Conservation (phyloP, 2,888 invertebrate species). For the Drosophila nr. medialis region DNA sequence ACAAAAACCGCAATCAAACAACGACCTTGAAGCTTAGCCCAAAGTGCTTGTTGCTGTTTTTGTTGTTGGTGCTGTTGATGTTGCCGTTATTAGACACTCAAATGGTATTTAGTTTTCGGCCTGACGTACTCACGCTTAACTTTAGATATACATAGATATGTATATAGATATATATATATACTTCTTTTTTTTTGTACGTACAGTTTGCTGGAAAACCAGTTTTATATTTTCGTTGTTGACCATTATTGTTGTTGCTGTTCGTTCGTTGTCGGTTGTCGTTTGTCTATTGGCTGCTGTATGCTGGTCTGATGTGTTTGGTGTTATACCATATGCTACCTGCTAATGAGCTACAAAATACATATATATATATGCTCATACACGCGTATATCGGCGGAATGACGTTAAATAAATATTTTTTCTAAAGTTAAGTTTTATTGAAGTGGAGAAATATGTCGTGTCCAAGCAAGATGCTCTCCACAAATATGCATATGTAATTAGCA, state of each 20-base stretch:
- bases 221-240: constrained; percentile 47
- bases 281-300: constrained; percentile 40
- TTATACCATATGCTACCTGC: constrained; percentile 81
- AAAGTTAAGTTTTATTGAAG: constrained; percentile 37
- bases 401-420: constrained; percentile 65
- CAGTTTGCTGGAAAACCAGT: constrained; percentile 47
- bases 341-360: constrained; percentile 70
- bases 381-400: constrained; percentile 20
- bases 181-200: constrained; percentile 18
- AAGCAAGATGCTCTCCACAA: constrained; percentile 38
- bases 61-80: constrained; percentile 25
- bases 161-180: not conserved
- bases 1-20: constrained; percentile 74
- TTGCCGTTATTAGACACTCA: constrained; percentile 69
- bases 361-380: not conserved
- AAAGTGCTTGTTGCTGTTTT: constrained; percentile 34
- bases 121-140: constrained; percentile 62
- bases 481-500: constrained; percentile 41
- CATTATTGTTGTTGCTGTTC: constrained; percentile 25
- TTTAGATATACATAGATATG: constrained; percentile 14
- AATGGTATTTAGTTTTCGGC: constrained; percentile 66
- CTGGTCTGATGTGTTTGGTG: constrained; percentile 50
- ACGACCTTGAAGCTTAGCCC: constrained; percentile 74
- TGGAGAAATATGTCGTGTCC: constrained; percentile 25
- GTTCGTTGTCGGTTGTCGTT: constrained; percentile 10